Conservation (phyloP, 2,797 vertebrate species). For the Peromyscus nudipes region DNA sequence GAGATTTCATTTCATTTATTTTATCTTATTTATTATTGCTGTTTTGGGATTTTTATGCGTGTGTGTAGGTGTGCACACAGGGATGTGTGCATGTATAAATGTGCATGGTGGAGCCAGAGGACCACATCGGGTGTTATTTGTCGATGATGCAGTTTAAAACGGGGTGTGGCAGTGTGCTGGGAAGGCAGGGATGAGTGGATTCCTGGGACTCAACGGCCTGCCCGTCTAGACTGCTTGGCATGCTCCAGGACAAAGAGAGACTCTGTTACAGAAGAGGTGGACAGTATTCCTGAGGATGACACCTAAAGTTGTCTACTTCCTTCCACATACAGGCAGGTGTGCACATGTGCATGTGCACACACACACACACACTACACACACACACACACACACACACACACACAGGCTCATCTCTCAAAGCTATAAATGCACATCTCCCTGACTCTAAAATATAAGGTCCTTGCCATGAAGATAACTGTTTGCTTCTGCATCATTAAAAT, state of each 20-base stretch:
- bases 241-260: not conserved
- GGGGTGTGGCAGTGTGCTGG: not conserved
- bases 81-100: not conserved
- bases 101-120: not conserved
- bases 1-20: not conserved
- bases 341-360: accelerated
- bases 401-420: not conserved
- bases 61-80: not conserved
- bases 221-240: not conserved
- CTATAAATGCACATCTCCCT: not conserved
- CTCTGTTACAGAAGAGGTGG: not conserved
- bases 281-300: not conserved
- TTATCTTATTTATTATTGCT: not conserved
- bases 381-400: not conserved
- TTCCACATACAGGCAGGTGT: not conserved
- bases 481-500: not conserved
- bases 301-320: not conserved
- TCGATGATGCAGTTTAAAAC: not conserved
- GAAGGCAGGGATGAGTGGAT: not conserved
- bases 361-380: not conserved
- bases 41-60: not conserved
- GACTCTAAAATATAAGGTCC: not conserved
- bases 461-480: not conserved
- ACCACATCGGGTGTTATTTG: not conserved
- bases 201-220: not conserved